A percentile compares a stretch with the other conserved stretches of the same genome.
These are phyloP conservation scores for Tonatia bakeri DNA, from an alignment of 2,113 vertebrate genomes.

Conservation along the genomic window DNA sequence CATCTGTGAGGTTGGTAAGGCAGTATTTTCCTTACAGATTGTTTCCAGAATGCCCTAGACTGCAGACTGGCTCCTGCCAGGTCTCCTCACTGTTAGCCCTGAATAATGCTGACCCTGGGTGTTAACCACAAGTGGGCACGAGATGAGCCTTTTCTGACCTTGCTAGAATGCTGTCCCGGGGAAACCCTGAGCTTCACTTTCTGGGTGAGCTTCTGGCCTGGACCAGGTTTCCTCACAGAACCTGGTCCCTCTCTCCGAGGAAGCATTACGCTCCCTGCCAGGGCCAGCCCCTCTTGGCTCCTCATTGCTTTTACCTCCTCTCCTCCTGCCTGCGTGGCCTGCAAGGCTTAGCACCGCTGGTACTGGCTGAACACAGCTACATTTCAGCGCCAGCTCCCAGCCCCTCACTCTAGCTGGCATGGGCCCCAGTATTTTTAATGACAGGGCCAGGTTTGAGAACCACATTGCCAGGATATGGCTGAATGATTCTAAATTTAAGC, in stretches of 20 bases:
- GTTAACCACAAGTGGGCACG: neutral
- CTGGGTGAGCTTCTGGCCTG: neutral
- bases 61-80: neutral
- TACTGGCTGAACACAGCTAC: fast-evolving
- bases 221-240: neutral
- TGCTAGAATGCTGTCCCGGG: neutral
- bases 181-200: neutral
- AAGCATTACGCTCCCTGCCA: neutral
- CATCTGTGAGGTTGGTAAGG: neutral
- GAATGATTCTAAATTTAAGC: neutral
- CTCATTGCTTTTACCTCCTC: neutral
- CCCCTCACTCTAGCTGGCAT: neutral
- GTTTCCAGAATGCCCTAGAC: neutral
- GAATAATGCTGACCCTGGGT: neutral
- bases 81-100: neutral
- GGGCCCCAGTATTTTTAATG: neutral
- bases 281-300: neutral
- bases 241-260: neutral
- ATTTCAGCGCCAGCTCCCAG: neutral
- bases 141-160: neutral
- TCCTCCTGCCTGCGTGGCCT: neutral
- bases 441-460: neutral
- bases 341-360: fast-evolving
- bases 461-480: neutral
- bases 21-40: too few species aligned